Conservation (phyloP, 2,113 vertebrate genomes). For the Etia nguti region DNA sequence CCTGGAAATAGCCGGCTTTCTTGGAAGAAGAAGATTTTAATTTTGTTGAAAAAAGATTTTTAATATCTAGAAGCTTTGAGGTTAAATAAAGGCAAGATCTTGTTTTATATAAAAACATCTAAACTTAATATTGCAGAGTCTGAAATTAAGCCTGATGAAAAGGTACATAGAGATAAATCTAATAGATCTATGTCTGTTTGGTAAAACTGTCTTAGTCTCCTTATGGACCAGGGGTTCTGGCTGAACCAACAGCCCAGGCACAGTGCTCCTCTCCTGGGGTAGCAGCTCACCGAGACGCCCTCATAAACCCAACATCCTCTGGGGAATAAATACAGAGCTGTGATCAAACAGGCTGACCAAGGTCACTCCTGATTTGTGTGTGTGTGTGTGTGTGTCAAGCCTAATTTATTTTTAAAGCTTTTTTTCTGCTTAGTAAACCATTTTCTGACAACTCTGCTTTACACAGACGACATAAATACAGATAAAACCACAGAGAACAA, state of each 20-base stretch:
- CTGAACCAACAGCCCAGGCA: not conserved
- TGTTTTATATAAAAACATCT: not conserved
- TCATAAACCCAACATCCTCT: not conserved
- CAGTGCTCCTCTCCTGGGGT: not conserved
- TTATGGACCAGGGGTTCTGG: not conserved
- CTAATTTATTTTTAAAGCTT: constrained; percentile 5
- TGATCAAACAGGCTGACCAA: not conserved
- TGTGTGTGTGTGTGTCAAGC: not conserved
- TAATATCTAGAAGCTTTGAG: not conserved
- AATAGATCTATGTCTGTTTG: not conserved
- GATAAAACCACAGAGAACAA: constrained; percentile 5
- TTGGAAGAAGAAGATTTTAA: not conserved
- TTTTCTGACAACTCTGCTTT: not conserved
- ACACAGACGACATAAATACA: constrained; percentile 7
- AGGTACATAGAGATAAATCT: not conserved
- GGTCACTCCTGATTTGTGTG: constrained; percentile 6
- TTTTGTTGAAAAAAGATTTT: not conserved
- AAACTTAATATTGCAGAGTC: not conserved
- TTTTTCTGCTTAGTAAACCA: constrained; percentile 20
- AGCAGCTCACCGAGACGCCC: not conserved
- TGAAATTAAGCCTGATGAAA: not conserved
- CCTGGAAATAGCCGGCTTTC: not conserved
- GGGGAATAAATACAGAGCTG: not conserved
- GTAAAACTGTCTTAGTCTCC: not conserved
- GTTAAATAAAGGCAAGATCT: not conserved